Evolutionary conservation across 2,888 invertebrate genomes (phyloP).

Genomic region (Phania funesta): DNA sequence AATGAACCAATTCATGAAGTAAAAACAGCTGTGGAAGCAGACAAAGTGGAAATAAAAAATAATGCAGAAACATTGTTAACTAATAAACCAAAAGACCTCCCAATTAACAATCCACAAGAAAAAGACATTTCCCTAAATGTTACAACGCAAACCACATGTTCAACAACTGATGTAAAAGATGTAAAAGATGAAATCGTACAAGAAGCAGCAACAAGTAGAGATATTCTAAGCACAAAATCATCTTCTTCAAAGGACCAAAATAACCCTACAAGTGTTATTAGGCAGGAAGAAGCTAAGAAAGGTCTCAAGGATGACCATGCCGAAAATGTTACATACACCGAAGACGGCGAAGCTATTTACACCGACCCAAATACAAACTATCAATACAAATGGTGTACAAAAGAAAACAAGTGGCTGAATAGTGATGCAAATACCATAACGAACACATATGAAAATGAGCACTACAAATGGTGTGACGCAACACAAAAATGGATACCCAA

Average conservation of each 20-base stretch:
- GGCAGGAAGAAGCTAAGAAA: background rate
- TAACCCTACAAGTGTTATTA: background rate
- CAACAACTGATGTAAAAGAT: background rate
- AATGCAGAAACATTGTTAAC: background rate
- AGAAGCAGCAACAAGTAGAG: background rate
- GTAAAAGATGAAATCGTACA: background rate
- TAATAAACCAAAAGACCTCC: background rate
- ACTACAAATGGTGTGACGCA: slow-evolving; percentile 77
- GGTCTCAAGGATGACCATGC: slow-evolving; percentile 76
- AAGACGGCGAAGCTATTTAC: slow-evolving; percentile 87
- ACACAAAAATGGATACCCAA: slow-evolving; percentile 82
- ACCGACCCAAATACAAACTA: slow-evolving; percentile 86
- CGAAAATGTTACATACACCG: slow-evolving; percentile 84
- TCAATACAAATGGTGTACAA: slow-evolving; percentile 85
- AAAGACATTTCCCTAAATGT: background rate
- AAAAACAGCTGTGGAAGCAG: background rate
- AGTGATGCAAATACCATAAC: slow-evolving; percentile 59
- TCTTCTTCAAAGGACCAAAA: background rate
- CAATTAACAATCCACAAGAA: background rate
- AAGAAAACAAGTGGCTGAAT: slow-evolving; percentile 81
- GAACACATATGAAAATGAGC: slow-evolving; percentile 79
- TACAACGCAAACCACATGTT: background rate
- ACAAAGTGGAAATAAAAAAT: background rate
- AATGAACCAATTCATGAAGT: background rate
- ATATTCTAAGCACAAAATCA: background rate